phyloP scores from a whole-genome alignment of 2,113 vertebrate genomes.

The Crotalus helleri region DNA sequence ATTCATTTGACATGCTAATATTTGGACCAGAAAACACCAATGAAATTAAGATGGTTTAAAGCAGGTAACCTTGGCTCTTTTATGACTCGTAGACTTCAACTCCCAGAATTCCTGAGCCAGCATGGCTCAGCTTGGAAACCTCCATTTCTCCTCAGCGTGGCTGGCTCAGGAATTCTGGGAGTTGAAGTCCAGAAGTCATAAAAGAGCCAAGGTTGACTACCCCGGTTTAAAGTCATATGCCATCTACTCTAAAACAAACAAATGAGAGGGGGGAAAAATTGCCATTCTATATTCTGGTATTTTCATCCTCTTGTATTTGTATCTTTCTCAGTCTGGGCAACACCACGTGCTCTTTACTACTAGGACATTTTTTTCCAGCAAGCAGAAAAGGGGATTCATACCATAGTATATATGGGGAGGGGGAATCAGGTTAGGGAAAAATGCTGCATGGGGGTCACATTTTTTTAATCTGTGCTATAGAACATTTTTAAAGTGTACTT shows the following conservation, averaged over 20 bases:
- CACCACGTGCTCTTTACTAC: not conserved
- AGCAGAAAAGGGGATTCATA: not conserved
- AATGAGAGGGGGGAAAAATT: not conserved
- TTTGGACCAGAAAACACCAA: not conserved
- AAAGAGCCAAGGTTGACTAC: no score
- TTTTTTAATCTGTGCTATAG: not conserved
- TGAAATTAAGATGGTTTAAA: not conserved
- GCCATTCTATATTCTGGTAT: not conserved
- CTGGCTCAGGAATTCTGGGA: no score
- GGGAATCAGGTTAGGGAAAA: not conserved
- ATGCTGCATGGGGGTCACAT: not conserved
- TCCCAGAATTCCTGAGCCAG: no score
- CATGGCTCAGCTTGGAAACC: no score
- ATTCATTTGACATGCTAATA: no score
- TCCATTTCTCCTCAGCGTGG: no score
- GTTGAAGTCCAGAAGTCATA: no score
- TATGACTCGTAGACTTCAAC: no score
- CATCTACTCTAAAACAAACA: not conserved
- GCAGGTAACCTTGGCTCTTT: no score
- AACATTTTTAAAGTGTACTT: not conserved
- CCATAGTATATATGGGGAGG: not conserved
- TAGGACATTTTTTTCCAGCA: not conserved
- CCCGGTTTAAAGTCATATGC: not conserved
- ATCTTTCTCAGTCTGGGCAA: not conserved
- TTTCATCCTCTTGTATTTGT: not conserved